Percentiles rank a stretch among this genome's conserved stretches.
phyloP scores from a whole-genome alignment of 2,888 invertebrate genomes.

The Lithophane leautieri region DNA sequence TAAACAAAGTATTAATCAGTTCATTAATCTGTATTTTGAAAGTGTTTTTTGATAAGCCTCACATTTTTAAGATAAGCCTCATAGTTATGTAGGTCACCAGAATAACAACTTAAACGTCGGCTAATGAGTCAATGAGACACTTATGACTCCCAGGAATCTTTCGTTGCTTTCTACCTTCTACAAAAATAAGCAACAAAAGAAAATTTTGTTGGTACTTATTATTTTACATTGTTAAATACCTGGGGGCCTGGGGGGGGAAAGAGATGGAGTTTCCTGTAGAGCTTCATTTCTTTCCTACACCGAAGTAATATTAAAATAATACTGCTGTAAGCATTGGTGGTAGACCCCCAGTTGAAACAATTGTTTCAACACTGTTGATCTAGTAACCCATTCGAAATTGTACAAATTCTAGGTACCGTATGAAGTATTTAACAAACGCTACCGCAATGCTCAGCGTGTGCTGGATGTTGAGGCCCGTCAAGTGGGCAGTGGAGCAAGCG shows the following conservation, averaged over 20 bases:
- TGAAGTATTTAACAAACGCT: conserved; percentile 99
- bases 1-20: neutral
- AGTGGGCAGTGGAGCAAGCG: conserved; percentile 94
- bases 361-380: neutral
- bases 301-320: too few species aligned
- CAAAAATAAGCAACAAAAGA: neutral
- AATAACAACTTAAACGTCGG: neutral
- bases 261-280: too few species aligned
- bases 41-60: conserved; percentile 12
- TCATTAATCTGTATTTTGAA: neutral
- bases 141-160: neutral
- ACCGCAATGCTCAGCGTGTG: conserved; percentile 98
- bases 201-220: too few species aligned
- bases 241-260: too few species aligned
- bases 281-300: too few species aligned
- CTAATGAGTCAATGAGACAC: neutral
- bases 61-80: neutral
- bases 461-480: conserved; percentile 98
- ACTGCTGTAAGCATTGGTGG: too few species aligned
- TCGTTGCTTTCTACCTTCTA: neutral
- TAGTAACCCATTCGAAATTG: neutral
- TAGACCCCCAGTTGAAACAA: too few species aligned
- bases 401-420: conserved; percentile 95
- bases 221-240: too few species aligned
- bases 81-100: neutral